Base-by-base conservation (phyloP, 2,113 vertebrate species). In the Labeo catla region DNA sequence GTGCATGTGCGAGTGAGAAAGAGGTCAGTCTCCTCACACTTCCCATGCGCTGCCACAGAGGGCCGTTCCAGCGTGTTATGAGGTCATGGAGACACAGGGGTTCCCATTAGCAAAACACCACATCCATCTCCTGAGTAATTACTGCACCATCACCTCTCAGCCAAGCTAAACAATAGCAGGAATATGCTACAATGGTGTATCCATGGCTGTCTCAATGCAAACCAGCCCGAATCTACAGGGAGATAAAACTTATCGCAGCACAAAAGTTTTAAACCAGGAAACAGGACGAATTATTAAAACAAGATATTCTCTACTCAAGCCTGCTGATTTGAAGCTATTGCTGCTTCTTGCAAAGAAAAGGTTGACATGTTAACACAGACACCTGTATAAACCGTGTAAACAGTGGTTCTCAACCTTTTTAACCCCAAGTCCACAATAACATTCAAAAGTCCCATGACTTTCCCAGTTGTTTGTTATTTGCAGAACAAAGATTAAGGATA, bases 101-200 rank as follows among this genome's bases (percentile, higher is more conserved):
- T 78, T 57, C 79, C 63, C 85, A 86, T 86, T 89, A 87, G 61
- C 84, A 73, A 84, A 87, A 88, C 87, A 78, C 59, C 68, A 79
- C 84, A 86, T 87, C 61, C 84, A 87, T 86, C 86, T 76, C 84
- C 81, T 80, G 81, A 79, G 81, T 86, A 70, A 90, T 89, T 81
- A 85, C 57, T 81, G 80, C 61, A 47, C 65, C 72, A 59, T 47
- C 72, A 59, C 65, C 61, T 36, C 70, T 76, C 49, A 4, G 87
- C 87, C 82, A 92, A 89, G 2, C 5, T 86, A 90, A 92, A 92
- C 90, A 92, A 91, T 84, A 13, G 28, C 91, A 92, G 90, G 90
- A 91, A 90, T 88, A 83, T 9, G 47, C 82, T 82, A 90, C 89
- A 92, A 90, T 92, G 59, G 83, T 77, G 45, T 89, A 90, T 91